These are phyloP conservation scores for Enteromius argenteus DNA, from an alignment of 2,797 vertebrate genomes.

Conservation along the genomic window DNA sequence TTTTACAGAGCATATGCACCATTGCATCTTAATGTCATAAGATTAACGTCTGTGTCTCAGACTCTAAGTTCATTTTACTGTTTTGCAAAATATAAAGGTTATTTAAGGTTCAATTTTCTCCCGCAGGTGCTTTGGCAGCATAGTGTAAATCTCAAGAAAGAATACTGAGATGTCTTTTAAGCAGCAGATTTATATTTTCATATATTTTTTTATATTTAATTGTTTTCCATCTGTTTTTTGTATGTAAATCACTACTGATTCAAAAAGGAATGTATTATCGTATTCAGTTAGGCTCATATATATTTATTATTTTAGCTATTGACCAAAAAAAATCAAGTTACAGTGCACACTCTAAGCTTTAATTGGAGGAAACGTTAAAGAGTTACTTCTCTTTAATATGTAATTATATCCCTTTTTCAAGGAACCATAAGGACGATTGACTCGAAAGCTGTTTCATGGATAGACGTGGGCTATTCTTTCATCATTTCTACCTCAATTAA, in stretches of 20 bases:
- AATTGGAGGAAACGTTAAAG: too few relatives aligned
- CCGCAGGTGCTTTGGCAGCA: neutral
- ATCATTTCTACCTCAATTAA: too few relatives aligned
- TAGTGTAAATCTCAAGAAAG: neutral
- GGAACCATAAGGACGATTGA: too few relatives aligned
- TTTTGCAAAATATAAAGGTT: constrained; percentile 19
- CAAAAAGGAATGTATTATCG: neutral
- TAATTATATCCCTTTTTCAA: too few relatives aligned
- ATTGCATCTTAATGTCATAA: constrained; percentile 25
- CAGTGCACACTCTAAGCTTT: too few relatives aligned
- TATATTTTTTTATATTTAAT: neutral
- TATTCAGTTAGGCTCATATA: neutral
- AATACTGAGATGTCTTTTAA: neutral
- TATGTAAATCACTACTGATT: neutral
- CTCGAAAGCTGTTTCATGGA: too few relatives aligned
- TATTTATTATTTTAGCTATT: neutral
- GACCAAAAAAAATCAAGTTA: too few relatives aligned
- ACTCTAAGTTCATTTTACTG: neutral
- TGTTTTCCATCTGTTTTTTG: neutral
- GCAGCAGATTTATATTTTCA: neutral
- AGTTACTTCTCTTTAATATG: too few relatives aligned
- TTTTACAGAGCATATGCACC: constrained; percentile 38
- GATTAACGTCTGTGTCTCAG: neutral
- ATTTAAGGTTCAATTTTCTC: constrained; percentile 1
- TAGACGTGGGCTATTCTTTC: too few relatives aligned